A percentile compares a stretch with the other conserved stretches of the same genome.
These are phyloP conservation scores for Cryptoblepharus egeriae DNA, from an alignment of 2,797 vertebrate genomes.

Conservation along the genomic window DNA sequence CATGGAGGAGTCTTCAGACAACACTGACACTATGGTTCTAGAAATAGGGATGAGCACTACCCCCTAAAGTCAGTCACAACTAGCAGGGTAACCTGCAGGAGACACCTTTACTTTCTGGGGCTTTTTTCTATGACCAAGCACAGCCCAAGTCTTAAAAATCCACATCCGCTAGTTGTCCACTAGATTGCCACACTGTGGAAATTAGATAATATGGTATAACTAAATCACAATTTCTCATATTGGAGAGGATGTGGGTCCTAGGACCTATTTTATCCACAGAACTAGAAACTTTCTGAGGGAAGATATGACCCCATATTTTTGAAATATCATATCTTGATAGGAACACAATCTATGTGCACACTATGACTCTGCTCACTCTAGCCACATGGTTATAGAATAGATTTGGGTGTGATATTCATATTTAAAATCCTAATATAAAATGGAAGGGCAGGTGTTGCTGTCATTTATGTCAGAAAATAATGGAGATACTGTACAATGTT, in stretches of 20 bases:
- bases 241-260: neutral
- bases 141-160: neutral
- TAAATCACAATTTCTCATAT: neutral
- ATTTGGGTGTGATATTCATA: neutral
- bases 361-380: neutral
- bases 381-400: neutral
- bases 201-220: neutral
- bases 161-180: neutral
- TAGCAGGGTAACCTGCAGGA: too few relatives aligned
- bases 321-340: neutral
- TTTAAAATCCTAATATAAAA: neutral
- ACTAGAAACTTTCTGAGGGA: neutral
- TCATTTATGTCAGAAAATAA: neutral
- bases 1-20: too few relatives aligned
- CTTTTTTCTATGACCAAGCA: too few relatives aligned
- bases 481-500: neutral
- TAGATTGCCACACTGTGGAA: neutral
- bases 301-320: neutral
- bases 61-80: too few relatives aligned
- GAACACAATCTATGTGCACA: neutral
- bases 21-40: too few relatives aligned
- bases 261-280: neutral
- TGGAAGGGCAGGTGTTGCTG: neutral
- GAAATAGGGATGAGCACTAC: too few relatives aligned
- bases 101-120: too few relatives aligned